Base-by-base conservation (phyloP, 2,888 invertebrate species). In the Ptilodon capucinus region DNA sequence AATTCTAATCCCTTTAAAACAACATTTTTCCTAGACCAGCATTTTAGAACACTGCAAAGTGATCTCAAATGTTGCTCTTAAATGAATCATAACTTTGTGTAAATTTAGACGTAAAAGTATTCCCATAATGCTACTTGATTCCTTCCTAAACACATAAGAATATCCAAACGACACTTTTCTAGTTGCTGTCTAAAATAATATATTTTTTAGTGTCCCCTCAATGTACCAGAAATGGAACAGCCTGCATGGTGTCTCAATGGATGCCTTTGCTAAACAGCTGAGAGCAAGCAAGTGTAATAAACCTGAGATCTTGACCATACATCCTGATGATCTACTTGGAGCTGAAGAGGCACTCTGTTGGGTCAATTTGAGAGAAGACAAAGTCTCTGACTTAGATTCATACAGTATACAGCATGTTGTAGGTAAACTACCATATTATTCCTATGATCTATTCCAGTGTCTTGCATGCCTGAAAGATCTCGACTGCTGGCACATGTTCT, bases 161-260 rank as follows among this genome's bases (percentile, higher is more conserved):
- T n/a, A n/a, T n/a, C n/a, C n/a, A n/a, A n/a, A n/a, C n/a, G n/a
- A n/a, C n/a, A n/a, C n/a, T n/a, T n/a, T n/a, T n/a, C n/a, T n/a
- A n/a, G n/a, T n/a, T n/a, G n/a, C n/a, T n/a, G n/a, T n/a, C n/a
- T n/a, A n/a, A n/a, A n/a, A n/a, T n/a, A n/a, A n/a, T n/a, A n/a
- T n/a, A n/a, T n/a, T n/a, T 76, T 79, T 49, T 65, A 93, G 93
- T 75, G 78, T 95, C 1, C 94, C 95, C n/a, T 82, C 87, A 7
- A 84, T 94, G 46, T 94, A 93, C 67, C 91, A 94, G 8, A 94
- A 94, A 76, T 98, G 98, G 97, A 87, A 94, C 17, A 80, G 95
- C 69, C 92, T 97, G n/a, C 86, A 92, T 80, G 98, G 97, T 4
- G 94, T 97, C 21, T 93, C 94, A 60, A 95, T 99, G 96, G 91